Evolutionary conservation across 2,888 invertebrate genomes (phyloP), one percentile per base, ranked within the genome.

Genomic region (Pseudococcus longispinus): DNA sequence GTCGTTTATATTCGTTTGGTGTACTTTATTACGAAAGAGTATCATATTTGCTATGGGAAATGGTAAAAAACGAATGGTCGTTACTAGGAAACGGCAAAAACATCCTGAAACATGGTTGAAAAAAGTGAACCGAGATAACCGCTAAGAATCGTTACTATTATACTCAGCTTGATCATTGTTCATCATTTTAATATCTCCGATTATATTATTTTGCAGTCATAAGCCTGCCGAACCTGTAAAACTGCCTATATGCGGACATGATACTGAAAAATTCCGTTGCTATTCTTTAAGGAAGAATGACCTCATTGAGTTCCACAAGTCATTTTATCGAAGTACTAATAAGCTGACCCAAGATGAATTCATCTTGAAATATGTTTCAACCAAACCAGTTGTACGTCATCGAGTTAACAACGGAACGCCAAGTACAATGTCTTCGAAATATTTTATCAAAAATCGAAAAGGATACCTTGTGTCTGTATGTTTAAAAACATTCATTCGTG

Each of bases 281-380:
- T 65, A 5, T 65, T 65, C 65, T 26, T 23, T 65, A 65, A 82
- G 18, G 46, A 82, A 5, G 18, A 23, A 82, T 18, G 46, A 42
- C 20, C 20, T 46, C 32, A 11, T 32, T 42, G 32, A 42, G 11
- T 42, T 82, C 32, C 82, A 82, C 44, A 44, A 46, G 29, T 23
- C 32, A 37, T 82, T 82, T 32, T 82, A 82, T 23, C 42, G 82
- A 37, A 46, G 23, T 42, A 42, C 82, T 32, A n/a, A 44, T 37
- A 37, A 82, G 42, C 44, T 46, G 18, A 44, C 46, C 23, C 82
- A 82, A 82, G 82, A 82, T 82, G 44, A 18, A 46, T 82, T 82
- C 46, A 37, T 82, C 1, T 46, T 82, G 23, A 32, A 55, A 2
- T 65, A 32, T 60, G 42, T 13, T 26, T 4, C n/a, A 84, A 37